Evolutionary conservation across 2,888 invertebrate genomes (phyloP), one percentile per base, ranked within the genome.

Genomic region (Adela reaumurella): DNA sequence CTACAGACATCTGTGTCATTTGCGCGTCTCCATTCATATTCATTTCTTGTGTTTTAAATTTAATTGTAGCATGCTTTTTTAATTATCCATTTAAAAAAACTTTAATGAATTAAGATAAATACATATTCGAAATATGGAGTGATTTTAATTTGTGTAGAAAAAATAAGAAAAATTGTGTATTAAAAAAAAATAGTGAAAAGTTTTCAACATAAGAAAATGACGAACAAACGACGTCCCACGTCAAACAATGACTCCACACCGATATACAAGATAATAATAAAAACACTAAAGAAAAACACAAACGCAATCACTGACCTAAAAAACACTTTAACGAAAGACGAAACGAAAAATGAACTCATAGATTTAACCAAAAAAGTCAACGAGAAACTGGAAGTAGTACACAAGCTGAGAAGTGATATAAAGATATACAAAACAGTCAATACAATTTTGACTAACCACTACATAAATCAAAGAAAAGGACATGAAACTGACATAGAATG

Each of bases 361-460:
- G 47, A 47, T 3, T 17, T 18, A 6, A 11, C 35, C 6, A 35
- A 18, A 19, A 10, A 5, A 1, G 62, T 74, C 4, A 69, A 78
- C 63, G 72, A 77, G n/a, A 78, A 77, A 64, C 64, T 78, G 19
- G 74, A 77, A 29, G 58, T 72, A 1, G 70, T 78, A 0, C 63
- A 71, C 50, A 77, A 76, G 60, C 56, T 78, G 46, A 59, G 78
- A 50, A 77, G 69, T 59, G 78, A 78, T 46, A 76, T 78, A 0
- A 78, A 74, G 66, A 74, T 77, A 55, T 78, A 70, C 45, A 68
- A 63, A 65, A 76, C 78, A 0, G 70, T 78, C 2, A 78, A 78
- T 50, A 76, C 78, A 0, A 70, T 78, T 14, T 48, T 78, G n/a
- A 74, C 76, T 0, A 76, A 77, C 43, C 74, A 77, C 54, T 77